Base-by-base conservation (phyloP, 2,113 vertebrate genomes). In the Stigmatopora argus region DNA sequence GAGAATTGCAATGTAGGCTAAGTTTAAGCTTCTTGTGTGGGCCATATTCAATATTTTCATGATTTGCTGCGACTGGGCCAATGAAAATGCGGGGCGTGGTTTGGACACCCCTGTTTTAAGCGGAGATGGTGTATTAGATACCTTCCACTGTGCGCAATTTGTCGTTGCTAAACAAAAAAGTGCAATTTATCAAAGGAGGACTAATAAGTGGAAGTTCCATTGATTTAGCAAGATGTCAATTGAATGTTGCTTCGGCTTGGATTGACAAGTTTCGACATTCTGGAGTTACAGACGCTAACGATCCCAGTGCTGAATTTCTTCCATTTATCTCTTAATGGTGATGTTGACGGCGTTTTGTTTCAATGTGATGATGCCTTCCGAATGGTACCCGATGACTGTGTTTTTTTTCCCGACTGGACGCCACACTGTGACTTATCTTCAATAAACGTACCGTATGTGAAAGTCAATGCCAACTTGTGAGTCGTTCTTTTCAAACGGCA, bases 401-500 rank as follows among this genome's bases (percentile, higher is more conserved):
- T 69, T 63, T 21, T 38, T 41, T 57, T 57, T 75, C 46, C 65
- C 62, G 52, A 74, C 66, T 85, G 71, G 60, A 75, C 74, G 73
- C 66, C 45, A 23, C 69, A 73, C 79, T 88, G 86, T 88, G 82
- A 80, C 78, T 84, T 78, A 62, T 78, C 75, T 74, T 85, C 70
- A 90, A 90, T 86, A 88, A 89, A 90, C 66, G 66, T 75, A 65
- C 65, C 73, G 71, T 78, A 64, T 83, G 58, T 85, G 52, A 83
- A 83, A 84, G 82, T 81, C 56, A 80, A 81, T 69, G 67, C 44
- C 69, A 77, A 78, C 71, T 83, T 82, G 82, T 88, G 80, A 78
- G 77, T 85, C 81, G 59, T 84, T 84, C 68, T 72, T 78, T 66
- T 45, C 72, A 23, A 69, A 48, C 19, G 64, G 57, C 13, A 66